Percentiles rank a stretch among this genome's conserved stretches.
Conservation (phyloP, 2,113 vertebrate species). For the Sylvia atricapilla region DNA sequence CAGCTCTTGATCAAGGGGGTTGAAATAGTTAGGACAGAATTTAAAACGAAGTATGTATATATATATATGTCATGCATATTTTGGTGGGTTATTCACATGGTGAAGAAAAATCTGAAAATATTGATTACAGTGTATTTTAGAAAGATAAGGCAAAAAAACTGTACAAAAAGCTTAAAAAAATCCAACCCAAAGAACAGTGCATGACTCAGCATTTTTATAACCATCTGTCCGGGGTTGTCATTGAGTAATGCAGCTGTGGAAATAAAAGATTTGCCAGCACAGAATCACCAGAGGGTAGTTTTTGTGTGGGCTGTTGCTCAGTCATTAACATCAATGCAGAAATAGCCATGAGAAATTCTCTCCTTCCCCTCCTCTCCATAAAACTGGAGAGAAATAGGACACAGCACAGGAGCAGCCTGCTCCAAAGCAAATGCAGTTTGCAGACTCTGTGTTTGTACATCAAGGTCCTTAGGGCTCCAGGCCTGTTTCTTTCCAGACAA, state of each 20-base stretch:
- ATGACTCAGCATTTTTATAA: not conserved
- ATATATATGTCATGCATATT: not conserved
- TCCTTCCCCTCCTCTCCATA: not conserved
- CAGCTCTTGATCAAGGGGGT: not conserved
- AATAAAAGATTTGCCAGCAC: not conserved
- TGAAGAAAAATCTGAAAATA: not conserved
- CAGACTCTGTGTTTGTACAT: not conserved
- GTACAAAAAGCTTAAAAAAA: not conserved
- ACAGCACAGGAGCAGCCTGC: not conserved
- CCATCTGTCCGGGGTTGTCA: not conserved
- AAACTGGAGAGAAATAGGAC: not conserved
- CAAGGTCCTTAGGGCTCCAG: not conserved
- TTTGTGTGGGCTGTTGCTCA: not conserved
- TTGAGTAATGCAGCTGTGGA: not conserved
- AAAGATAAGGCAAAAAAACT: not conserved
- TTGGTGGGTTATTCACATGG: not conserved
- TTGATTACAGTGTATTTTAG: not conserved
- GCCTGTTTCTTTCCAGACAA: not conserved
- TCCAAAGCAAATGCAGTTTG: not conserved
- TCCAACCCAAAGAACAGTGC: not conserved
- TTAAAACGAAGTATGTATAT: not conserved
- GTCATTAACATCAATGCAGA: not conserved
- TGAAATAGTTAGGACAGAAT: not conserved
- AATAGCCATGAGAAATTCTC: not conserved
- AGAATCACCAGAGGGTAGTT: not conserved